Conservation (phyloP, 92 coral and sea anemone species). For the Virgularia gustaviana region DNA sequence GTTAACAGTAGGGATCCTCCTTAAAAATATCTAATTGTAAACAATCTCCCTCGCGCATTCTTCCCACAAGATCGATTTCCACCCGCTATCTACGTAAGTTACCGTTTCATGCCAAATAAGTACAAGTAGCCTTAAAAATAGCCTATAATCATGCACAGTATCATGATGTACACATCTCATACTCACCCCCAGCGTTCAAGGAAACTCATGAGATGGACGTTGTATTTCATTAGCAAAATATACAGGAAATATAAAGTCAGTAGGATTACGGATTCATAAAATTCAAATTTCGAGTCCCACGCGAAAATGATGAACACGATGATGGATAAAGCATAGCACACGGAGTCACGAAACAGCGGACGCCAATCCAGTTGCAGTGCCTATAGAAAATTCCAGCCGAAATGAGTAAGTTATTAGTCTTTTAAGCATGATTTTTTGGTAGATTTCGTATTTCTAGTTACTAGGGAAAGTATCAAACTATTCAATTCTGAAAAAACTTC, state of each 20-base stretch:
- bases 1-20: too few relatives aligned
- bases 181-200: constrained; percentile 79
- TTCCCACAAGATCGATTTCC: neutral
- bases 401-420: too few relatives aligned
- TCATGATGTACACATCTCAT: neutral
- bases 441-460: neutral
- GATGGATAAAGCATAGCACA: constrained; percentile 89
- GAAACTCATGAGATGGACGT: constrained; percentile 70
- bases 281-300: constrained; percentile 91
- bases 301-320: constrained; percentile 74
- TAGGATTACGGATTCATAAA: constrained; percentile 77
- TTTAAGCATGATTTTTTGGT: too few relatives aligned
- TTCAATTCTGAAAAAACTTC: neutral
- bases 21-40: too few relatives aligned
- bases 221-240: constrained; percentile 88
- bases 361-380: constrained; percentile 92
- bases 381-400: constrained; percentile 52
- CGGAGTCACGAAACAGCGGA: constrained; percentile 87
- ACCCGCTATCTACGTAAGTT: neutral
- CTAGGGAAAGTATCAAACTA: neutral
- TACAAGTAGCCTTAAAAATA: neutral
- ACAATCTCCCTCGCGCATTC: neutral
- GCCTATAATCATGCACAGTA: neutral
- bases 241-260: constrained; percentile 70
- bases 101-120: neutral